Evolutionary conservation across 2,888 invertebrate genomes (phyloP).

Genomic region (Pinctada fucata): DNA sequence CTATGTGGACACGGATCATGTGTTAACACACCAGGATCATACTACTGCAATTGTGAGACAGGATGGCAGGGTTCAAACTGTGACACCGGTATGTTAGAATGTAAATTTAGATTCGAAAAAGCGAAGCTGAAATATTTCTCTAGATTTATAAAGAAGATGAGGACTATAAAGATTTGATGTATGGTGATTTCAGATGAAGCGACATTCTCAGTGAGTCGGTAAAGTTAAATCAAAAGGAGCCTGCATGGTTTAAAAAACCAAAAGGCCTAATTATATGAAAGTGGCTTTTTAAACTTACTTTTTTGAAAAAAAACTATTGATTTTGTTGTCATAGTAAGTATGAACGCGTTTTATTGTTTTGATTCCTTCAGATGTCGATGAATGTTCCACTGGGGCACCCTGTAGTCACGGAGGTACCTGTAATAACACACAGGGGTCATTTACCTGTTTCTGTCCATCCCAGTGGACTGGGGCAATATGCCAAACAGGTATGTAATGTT

Average conservation of each 20-base stretch:
- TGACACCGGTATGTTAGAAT: background rate
- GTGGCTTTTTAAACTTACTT: no score
- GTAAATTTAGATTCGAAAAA: background rate
- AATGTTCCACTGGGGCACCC: constrained; percentile 27
- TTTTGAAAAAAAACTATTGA: no score
- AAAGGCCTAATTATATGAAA: no score
- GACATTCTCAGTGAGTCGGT: no score
- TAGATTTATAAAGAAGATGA: no score
- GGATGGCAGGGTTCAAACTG: constrained; percentile 45
- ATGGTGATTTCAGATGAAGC: no score
- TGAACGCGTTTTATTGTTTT: background rate
- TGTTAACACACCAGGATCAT: constrained; percentile 36
- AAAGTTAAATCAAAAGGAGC: no score
- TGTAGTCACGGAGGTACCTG: constrained; percentile 47
- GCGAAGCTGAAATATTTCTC: no score
- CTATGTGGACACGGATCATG: constrained; percentile 44
- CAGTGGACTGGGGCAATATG: constrained; percentile 46
- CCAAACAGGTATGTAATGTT: constrained; percentile 43
- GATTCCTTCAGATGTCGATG: constrained; percentile 8
- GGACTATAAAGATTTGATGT: no score
- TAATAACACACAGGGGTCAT: constrained; percentile 43
- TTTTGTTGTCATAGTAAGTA: no score
- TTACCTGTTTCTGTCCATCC: constrained; percentile 43
- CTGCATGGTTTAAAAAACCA: no score
- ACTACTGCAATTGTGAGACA: constrained; percentile 43